These are phyloP conservation scores for Ramazzottius varieornatus DNA, from an alignment of 2,888 invertebrate genomes.

Conservation along the genomic window DNA sequence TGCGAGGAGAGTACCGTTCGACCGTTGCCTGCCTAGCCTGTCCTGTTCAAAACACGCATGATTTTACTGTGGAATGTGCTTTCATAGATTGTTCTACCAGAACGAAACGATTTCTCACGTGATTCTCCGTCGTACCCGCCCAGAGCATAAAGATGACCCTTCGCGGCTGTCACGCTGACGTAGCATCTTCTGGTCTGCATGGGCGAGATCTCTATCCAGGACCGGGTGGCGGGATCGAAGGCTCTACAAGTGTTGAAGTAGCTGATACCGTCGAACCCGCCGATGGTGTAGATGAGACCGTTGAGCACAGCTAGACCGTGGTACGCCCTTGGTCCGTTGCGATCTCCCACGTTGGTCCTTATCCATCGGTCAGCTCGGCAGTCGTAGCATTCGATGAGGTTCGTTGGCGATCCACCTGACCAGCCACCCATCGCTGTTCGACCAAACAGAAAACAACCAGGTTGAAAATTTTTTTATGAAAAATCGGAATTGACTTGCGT, in stretches of 20 bases:
- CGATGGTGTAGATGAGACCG: conserved; percentile 57
- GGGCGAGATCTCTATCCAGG: conserved; percentile 48
- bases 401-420: conserved; percentile 44
- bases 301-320: conserved; percentile 73
- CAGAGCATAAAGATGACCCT: conserved; percentile 54
- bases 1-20: conserved; percentile 51
- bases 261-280: conserved; percentile 70
- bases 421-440: conserved; percentile 50
- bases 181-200: conserved; percentile 36
- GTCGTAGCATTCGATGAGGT: conserved; percentile 60
- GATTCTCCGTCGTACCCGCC: conserved; percentile 49
- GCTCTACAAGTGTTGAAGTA: conserved; percentile 62
- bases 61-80: too few relatives aligned
- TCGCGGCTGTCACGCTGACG: conserved; percentile 51
- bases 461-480: too few relatives aligned
- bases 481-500: too few relatives aligned
- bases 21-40: conserved; percentile 58
- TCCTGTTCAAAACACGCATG: background rate
- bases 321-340: conserved; percentile 59
- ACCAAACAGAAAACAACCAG: too few relatives aligned
- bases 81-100: too few relatives aligned
- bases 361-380: conserved; percentile 70
- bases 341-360: conserved; percentile 35
- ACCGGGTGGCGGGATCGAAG: conserved; percentile 55
- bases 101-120: too few relatives aligned